Evolutionary conservation across 2,888 invertebrate species (phyloP).

Genomic region (Lottia gigantea): DNA sequence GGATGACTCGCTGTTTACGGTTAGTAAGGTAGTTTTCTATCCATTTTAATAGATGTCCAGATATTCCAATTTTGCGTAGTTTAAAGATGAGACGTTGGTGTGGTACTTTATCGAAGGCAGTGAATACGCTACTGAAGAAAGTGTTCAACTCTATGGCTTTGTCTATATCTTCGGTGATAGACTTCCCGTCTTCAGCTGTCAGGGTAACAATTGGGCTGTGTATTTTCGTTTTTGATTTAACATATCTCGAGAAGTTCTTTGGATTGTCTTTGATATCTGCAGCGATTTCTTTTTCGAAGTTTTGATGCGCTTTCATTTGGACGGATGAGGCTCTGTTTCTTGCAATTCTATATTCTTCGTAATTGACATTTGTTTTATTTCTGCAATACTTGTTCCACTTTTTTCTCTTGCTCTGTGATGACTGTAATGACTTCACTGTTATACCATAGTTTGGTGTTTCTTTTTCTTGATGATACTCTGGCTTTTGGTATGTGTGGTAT

Average conservation of each 20-base stretch:
- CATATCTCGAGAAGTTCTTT: not conserved
- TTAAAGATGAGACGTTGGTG: conserved; percentile 15
- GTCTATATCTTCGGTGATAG: not conserved
- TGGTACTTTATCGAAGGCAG: conserved; percentile 11
- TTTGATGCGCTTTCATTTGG: too few relatives aligned
- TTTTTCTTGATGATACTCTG: not conserved
- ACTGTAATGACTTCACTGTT: not conserved
- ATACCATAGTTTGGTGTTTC: not conserved
- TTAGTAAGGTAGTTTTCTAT: not conserved
- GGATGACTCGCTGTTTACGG: not conserved
- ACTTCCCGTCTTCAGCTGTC: not conserved
- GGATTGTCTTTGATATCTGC: not conserved
- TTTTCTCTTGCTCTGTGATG: not conserved
- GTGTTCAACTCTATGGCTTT: conserved; percentile 15
- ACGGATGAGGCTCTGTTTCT: not conserved
- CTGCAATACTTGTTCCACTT: too few relatives aligned
- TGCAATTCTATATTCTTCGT: not conserved
- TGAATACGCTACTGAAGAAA: conserved; percentile 17
- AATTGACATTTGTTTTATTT: not conserved
- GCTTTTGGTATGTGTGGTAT: not conserved
- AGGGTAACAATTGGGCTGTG: not conserved
- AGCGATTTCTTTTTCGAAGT: not conserved
- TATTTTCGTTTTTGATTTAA: not conserved
- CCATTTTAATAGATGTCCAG: not conserved
- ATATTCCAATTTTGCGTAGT: conserved; percentile 5